Evolutionary conservation across 2,888 invertebrate genomes (phyloP), one percentile per base, ranked within the genome.

Genomic region (Drosophila recens): DNA sequence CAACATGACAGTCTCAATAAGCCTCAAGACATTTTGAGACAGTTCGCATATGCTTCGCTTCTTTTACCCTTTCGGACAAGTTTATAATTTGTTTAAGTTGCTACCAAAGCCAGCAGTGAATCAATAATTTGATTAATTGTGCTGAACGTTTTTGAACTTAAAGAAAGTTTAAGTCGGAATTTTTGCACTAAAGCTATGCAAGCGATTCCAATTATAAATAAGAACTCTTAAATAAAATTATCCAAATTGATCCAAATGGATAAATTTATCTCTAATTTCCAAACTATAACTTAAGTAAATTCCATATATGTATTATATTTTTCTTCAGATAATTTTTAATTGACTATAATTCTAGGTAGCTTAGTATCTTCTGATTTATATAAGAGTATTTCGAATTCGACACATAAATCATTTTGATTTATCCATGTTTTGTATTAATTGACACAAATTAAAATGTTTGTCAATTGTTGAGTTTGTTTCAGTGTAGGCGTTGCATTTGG

Each of bases 371-470:
- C 15, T 15, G 15, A n/a, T 27, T 27, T n/a, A 3, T 8, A 10
- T 13, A 45, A 23, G 23, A 27, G 30, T 15, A 42, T 23, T 42
- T 42, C 13, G 8, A 20, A 11, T 33, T 49, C 30, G 30, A 4
- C 30, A 40, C 17, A 10, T 5, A 15, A 38, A 15, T 20, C n/a
- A 11, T 9, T 42, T 33, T 17, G 48, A 36, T n/a, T 42, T 40
- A 51, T 17, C 11, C 46, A 34, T 36, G 45, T 34, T 23, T 46
- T 53, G 57, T 64, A 73, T 79, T 72, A 79, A 82, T 82, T 79
- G 80, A 66, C 43, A 40, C 42, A 15, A 79, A 80, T 82, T 71
- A 77, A 79, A 85, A 62, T 80, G 80, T 74, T 82, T 80, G 67
- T 53, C 80, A 63, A 61, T 72, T 61, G 62, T 27, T 38, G 15